These are phyloP conservation scores for Periparus ater DNA, from an alignment of 2,797 vertebrate species.

Conservation along the genomic window DNA sequence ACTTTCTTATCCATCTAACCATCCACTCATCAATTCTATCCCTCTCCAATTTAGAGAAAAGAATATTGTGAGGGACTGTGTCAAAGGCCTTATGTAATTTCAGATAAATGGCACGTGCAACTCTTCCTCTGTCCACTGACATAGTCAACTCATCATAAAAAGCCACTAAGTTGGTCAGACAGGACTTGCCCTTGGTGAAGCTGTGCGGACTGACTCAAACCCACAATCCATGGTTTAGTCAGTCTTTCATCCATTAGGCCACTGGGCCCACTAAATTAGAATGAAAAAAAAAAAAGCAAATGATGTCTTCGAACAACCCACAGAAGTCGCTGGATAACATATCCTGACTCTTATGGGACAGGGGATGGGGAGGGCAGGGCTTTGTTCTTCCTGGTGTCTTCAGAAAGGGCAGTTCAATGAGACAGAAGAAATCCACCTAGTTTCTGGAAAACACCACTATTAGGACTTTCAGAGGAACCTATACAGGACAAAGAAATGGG, in stretches of 20 bases:
- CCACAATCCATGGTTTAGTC: conserved; percentile 54
- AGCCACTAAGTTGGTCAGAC: not conserved
- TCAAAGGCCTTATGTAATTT: not conserved
- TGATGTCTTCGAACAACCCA: not conserved
- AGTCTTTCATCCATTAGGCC: conserved; percentile 61
- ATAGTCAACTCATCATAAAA: not conserved
- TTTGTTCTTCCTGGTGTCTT: not conserved
- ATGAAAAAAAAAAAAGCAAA: not conserved
- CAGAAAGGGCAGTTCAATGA: not conserved
- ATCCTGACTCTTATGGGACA: not conserved
- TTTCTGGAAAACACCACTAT: not conserved
- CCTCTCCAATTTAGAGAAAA: not conserved
- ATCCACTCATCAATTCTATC: not conserved
- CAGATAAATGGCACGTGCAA: not conserved
- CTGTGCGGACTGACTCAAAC: not conserved
- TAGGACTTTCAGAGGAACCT: not conserved
- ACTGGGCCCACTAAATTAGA: not conserved
- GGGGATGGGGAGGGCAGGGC: not conserved
- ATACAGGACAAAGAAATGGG: not conserved
- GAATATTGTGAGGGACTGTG: fast-evolving
- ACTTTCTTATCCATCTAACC: not conserved
- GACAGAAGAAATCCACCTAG: not conserved
- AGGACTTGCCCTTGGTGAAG: not conserved
- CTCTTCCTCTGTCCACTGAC: not conserved
- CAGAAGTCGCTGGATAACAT: not conserved